phyloP scores from a whole-genome alignment of 2,113 vertebrate species.

The Passer montanus region DNA sequence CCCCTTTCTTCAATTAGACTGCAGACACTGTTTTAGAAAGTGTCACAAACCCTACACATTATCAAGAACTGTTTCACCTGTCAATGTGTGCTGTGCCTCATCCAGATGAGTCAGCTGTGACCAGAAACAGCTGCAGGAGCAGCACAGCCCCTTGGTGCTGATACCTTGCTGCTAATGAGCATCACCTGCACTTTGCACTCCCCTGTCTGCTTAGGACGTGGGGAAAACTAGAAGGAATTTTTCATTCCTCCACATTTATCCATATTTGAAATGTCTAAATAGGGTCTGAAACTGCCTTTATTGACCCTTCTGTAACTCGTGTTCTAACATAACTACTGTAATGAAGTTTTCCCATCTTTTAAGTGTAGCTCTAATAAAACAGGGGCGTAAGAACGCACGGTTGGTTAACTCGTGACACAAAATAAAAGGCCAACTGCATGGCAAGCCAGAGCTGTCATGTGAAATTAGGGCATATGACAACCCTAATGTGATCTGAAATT shows the following conservation, averaged over 20 bases:
- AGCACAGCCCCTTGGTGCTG: neutral
- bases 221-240: neutral
- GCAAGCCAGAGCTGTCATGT: conserved; percentile 43
- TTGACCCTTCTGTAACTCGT: neutral
- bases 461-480: conserved; percentile 29
- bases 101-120: neutral
- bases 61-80: neutral
- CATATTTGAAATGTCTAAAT: neutral
- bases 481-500: conserved; percentile 41
- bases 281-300: neutral
- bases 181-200: neutral
- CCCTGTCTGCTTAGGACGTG: neutral
- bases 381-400: neutral
- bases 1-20: neutral
- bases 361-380: neutral
- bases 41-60: neutral
- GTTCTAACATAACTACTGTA: neutral
- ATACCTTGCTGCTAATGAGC: neutral
- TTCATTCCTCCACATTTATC: neutral
- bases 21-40: neutral
- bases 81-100: neutral
- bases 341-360: neutral
- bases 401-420: conserved; percentile 43
- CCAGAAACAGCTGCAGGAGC: neutral
- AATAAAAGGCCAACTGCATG: conserved; percentile 48